Conservation (phyloP, 2,888 invertebrate genomes). For the Tolmerus cingulatus region DNA sequence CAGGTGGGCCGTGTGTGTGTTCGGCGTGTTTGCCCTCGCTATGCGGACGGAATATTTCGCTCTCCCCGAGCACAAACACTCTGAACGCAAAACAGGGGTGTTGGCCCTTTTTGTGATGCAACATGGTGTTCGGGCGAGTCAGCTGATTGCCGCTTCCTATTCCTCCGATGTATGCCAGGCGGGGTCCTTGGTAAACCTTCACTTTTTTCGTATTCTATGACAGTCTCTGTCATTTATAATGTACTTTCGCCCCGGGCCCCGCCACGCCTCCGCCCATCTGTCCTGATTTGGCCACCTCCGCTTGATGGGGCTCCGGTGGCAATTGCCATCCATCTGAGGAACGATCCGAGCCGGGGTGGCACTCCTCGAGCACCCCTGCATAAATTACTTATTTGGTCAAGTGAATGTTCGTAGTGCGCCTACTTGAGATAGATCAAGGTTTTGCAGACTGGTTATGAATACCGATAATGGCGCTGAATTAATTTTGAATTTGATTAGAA, state of each 20-base stretch:
- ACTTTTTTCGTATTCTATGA: constrained; percentile 49
- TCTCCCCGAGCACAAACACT: constrained; percentile 22
- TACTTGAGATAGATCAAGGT: constrained; percentile 48
- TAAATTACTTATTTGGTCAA: constrained; percentile 50
- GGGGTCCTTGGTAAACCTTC: constrained; percentile 38
- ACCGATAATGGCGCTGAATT: constrained; percentile 41
- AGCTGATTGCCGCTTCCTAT: constrained; percentile 47
- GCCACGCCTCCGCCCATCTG: background rate
- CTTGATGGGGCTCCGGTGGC: constrained; percentile 19
- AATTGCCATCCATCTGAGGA: background rate
- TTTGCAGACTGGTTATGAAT: constrained; percentile 45
- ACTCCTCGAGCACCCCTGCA: constrained; percentile 43
- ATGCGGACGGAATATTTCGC: constrained; percentile 15
- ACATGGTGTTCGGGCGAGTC: constrained; percentile 46
- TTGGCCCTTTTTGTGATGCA: constrained; percentile 48
- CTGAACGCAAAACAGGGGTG: constrained; percentile 40
- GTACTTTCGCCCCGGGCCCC: constrained; percentile 39
- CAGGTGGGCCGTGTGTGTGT: constrained; percentile 32
- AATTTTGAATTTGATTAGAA: constrained; percentile 41
- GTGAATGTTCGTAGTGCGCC: constrained; percentile 48
- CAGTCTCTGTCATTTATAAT: constrained; percentile 48
- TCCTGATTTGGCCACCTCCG: constrained; percentile 22
- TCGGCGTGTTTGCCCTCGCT: background rate
- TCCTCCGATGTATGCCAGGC: constrained; percentile 28
- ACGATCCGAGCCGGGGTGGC: background rate